A percentile compares a stretch with the other conserved stretches of the same genome.
These are phyloP conservation scores for Tauraco erythrolophus DNA, from an alignment of 2,113 vertebrate genomes.

Conservation along the genomic window DNA sequence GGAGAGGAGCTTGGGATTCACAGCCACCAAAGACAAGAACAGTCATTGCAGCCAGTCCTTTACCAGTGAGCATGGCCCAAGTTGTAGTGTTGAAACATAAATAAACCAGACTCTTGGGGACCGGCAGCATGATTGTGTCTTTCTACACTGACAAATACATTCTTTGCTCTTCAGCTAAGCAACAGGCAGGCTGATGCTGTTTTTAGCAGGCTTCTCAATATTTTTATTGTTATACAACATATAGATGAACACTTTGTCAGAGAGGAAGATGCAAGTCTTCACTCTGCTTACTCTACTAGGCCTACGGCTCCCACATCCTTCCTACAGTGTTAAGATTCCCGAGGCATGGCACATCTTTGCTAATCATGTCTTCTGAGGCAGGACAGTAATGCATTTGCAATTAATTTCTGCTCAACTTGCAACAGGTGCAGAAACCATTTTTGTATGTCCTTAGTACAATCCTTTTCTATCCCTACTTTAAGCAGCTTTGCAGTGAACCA, in stretches of 20 bases:
- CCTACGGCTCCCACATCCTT: neutral
- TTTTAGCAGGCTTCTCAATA: neutral
- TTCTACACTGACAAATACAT: neutral
- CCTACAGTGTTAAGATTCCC: neutral
- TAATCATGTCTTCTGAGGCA: neutral
- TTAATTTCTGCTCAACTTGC: neutral
- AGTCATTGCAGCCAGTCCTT: neutral
- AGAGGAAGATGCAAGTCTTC: neutral
- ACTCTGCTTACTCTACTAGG: neutral
- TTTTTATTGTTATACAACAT: neutral
- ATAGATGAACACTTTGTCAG: neutral
- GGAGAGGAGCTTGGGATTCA: neutral
- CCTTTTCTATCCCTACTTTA: neutral
- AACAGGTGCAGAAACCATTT: neutral
- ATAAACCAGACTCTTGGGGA: neutral
- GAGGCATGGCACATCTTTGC: neutral
- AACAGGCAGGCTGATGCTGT: neutral
- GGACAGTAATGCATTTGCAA: neutral
- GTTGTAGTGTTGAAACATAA: neutral
- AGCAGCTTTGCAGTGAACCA: neutral
- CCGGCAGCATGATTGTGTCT: neutral
- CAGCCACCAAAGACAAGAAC: neutral
- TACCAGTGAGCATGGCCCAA: neutral
- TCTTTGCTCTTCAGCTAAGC: constrained; percentile 17
- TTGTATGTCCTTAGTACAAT: neutral